phyloP scores from a whole-genome alignment of 2,113 vertebrate genomes.

The Dryoscopus gambensis region DNA sequence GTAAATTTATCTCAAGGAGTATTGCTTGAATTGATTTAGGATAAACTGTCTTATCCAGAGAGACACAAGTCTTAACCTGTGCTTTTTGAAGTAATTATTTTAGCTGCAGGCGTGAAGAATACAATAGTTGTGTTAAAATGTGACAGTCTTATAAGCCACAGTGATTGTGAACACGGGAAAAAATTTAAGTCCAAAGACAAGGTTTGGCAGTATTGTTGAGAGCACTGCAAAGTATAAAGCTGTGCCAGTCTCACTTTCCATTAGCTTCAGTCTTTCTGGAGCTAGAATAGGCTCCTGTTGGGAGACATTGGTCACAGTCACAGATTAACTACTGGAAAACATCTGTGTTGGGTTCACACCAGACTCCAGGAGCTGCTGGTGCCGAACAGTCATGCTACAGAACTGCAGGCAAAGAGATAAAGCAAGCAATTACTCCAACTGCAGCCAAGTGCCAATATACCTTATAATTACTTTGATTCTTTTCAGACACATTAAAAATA shows the following conservation, averaged over 20 bases:
- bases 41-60: neutral
- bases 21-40: constrained; percentile 38
- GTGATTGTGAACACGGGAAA: neutral
- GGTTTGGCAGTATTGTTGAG: neutral
- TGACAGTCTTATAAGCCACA: neutral
- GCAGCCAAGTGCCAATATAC: neutral
- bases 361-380: neutral
- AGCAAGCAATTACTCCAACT: neutral
- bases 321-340: neutral
- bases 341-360: neutral
- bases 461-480: neutral
- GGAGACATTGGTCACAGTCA: neutral
- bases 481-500: neutral
- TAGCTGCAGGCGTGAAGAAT: neutral
- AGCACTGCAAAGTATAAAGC: neutral
- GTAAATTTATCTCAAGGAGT: neutral
- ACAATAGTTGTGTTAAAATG: neutral
- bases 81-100: neutral
- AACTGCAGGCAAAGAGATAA: neutral
- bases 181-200: neutral
- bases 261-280: neutral
- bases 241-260: neutral
- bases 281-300: neutral
- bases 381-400: neutral
- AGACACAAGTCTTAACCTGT: neutral